Evolutionary conservation across 92 coral and sea anemone species (phyloP), one percentile per base, ranked within the genome.

Genomic region (Plumapathes pennacea): DNA sequence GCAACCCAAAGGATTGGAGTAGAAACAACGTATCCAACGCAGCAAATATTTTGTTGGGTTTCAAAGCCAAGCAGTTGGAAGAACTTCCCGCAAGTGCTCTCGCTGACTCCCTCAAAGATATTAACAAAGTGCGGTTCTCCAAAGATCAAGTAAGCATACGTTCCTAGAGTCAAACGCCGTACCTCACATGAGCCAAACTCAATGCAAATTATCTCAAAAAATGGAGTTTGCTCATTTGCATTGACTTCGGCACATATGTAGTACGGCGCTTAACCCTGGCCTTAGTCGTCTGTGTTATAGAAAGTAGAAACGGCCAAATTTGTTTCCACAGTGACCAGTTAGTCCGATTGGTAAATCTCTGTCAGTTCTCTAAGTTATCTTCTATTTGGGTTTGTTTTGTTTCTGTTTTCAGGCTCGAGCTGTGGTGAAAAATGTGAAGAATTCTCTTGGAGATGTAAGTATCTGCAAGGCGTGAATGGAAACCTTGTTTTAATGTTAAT

Each of bases 401-500:
- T n/a, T n/a, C n/a, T 28, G 57, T 34, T 36, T 17, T 58, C 50
- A 70, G 85, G 57, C 71, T 25, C 51, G 83, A 47, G 85, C 60
- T 26, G 30, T 78, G 9, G 85, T 78, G 14, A 57, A 78, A 59
- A 78, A 78, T 33, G 36, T 69, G 27, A 78, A 69, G 42, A 60
- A 60, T 10, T 12, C 76, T 2, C 40, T 69, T 26, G 85, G 85
- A 23, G 51, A 50, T 38, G 85, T 78, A 69, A 69, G 85, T 54
- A 42, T 0, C 2, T 12, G 14, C 11, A 52, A 36, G n/a, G 8
- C 40, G 9, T n/a, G 40, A 8, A 9, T 36, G 41, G 41, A 36
- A 36, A 36, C 41, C 10, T 36, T 9, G 41, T 36, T 36, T 36
- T 36, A n/a, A 36, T 36, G 9, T 9, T 36, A 36, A n/a, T n/a